Conservation (phyloP, 1,140 invertebrate genomes). For the Drosophila nasuta region DNA sequence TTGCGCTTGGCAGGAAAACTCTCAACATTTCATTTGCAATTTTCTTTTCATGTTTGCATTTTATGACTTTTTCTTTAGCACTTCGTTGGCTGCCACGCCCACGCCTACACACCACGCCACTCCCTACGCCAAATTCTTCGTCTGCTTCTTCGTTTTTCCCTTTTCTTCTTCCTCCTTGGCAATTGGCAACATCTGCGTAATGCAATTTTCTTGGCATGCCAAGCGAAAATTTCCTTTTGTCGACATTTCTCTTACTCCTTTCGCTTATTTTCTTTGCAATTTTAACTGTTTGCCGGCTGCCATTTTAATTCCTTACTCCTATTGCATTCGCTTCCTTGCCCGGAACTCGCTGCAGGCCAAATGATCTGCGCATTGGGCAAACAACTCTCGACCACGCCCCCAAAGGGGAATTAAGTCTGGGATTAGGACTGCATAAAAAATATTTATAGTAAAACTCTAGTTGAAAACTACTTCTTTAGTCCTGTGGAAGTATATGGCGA, state of each 20-base stretch:
- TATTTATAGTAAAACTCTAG: neutral
- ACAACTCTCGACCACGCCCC: slow-evolving; percentile 46
- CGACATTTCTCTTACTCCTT: slow-evolving; percentile 4
- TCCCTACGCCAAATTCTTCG: no score
- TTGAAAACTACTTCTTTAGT: neutral
- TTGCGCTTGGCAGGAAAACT: slow-evolving; percentile 50
- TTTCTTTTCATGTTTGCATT: slow-evolving; percentile 75
- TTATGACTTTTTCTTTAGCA: slow-evolving; percentile 75
- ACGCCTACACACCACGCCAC: neutral
- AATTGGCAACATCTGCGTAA: slow-evolving; percentile 80
- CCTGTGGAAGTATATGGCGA: neutral
- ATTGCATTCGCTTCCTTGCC: slow-evolving; percentile 33
- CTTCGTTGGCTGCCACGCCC: slow-evolving; percentile 49
- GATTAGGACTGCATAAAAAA: no score
- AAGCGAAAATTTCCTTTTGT: slow-evolving; percentile 47
- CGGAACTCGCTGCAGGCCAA: slow-evolving; percentile 46
- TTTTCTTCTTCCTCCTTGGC: slow-evolving; percentile 7
- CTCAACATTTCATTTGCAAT: slow-evolving; percentile 78
- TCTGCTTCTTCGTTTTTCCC: neutral
- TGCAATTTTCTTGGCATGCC: slow-evolving; percentile 72
- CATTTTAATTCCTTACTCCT: slow-evolving; percentile 58
- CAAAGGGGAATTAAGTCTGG: slow-evolving; percentile 6
- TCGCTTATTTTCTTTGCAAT: slow-evolving; percentile 28
- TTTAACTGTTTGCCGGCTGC: slow-evolving; percentile 28
- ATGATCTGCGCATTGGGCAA: slow-evolving; percentile 50